Conservation (phyloP, 2,113 vertebrate species). For the Rana temporaria region DNA sequence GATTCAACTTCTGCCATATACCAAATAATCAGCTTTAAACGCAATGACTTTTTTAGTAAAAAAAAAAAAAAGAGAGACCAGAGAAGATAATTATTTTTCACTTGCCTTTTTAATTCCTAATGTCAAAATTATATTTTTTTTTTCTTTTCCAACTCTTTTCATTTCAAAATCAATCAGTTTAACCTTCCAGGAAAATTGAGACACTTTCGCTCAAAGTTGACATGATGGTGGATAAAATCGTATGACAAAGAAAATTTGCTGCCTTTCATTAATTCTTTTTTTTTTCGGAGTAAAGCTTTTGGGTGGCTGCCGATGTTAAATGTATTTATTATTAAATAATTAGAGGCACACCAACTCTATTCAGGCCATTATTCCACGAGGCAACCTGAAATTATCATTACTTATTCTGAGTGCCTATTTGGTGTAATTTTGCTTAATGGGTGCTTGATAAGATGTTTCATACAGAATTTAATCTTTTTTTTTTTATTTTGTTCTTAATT, state of each 20-base stretch:
- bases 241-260: background rate
- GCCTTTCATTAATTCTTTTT: background rate
- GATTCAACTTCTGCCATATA: no score
- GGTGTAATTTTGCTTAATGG: slow-evolving; percentile 43
- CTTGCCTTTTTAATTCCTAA: no score
- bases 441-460: slow-evolving; percentile 28
- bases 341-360: slow-evolving; percentile 18
- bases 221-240: no score
- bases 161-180: no score
- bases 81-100: no score
- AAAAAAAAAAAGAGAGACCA: no score
- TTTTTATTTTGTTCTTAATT: background rate
- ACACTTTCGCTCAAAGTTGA: no score
- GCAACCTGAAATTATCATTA: slow-evolving; percentile 36
- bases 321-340: slow-evolving; percentile 38
- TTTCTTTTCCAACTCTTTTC: no score
- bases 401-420: slow-evolving; percentile 41
- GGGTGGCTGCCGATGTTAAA: slow-evolving; percentile 25
- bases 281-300: background rate
- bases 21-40: no score
- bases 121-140: no score
- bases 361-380: background rate
- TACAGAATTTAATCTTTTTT: background rate
- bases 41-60: no score
- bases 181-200: no score